Base-by-base conservation (phyloP, 2,888 invertebrate genomes). In the Drosophila vallismaia region DNA sequence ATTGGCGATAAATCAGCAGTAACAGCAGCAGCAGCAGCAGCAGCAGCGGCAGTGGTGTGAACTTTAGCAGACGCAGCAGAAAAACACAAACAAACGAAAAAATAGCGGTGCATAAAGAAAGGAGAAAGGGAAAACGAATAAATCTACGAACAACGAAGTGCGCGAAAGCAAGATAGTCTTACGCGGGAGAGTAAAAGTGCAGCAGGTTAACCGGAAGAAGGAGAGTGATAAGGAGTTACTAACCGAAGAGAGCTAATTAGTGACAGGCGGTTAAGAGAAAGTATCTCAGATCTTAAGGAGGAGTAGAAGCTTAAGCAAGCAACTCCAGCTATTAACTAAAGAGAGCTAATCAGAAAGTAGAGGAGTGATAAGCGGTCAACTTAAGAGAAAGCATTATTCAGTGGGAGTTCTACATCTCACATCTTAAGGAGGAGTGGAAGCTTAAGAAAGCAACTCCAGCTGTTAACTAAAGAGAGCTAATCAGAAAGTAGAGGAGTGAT, bases 111-210 rank as follows among this genome's bases (percentile, higher is more conserved):
- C 62, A 48, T 48, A 42, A 24, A 55, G 50, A 60, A 64, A 58
- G 44, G 26, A 57, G 50, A 60, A 71, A 62, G 76, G 71, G 71
- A 70, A 82, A 82, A 67, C 76, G 71, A 83, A 82, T 70, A 67
- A 52, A 64, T 44, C 31, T 64, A 69, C 73, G 53, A 82, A 78
- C 63, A 66, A 70, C 55, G 63, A 73, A 51, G 58, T 14, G 52
- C 57, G 53, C 62, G 55, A 67, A 48, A 60, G 38, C 0, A 10
- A 48, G 60, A 60, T 31, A 60, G 46, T 48, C 6, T 31, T 60
- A 19, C 14, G 12, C 29, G 46, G 40, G 31, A 36, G 40, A 59
- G 48, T 10, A 33, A 12, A 33, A 54, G 55, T 4, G 42, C 42
- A 42, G 19, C 42, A 19, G 10, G 4, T 8, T 1, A 8, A 24